Base-by-base conservation (phyloP, 2,888 invertebrate species). In the Drosophila barbarae region DNA sequence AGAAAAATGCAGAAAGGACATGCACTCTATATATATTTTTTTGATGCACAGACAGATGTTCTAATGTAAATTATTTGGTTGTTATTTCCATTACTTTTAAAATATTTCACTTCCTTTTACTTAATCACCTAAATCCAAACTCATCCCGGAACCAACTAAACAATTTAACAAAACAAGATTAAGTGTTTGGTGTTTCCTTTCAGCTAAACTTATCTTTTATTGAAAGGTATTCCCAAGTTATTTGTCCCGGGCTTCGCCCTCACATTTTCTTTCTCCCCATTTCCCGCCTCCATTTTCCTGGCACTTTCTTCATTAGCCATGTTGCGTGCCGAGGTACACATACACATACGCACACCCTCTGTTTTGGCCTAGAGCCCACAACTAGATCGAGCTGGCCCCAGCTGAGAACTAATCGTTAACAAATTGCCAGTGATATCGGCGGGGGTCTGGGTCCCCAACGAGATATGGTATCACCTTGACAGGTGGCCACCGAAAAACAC, bases 391-490 rank as follows among this genome's bases (percentile, higher is more conserved):
- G 67, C 44, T 42, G 64, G 69, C 49, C 68, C 58, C 47, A 68
- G 73, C 58, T 69, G 60, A 57, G 50, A 58, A 67, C 83, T 80
- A 79, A 79, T 83, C 80, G 83, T 71, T 79, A 79, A 80, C 79
- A 79, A 79, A 79, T 80, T 79, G 83, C 83, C 63, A 65, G 61
- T 70, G 80, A 79, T 79, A 82, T 73, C 70, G 68, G 59, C 21
- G 46, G 46, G 46, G 46, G 46, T 47, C 13, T 32, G 18, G 78
- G 72, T 69, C 72, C 73, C 59, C 51, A 63, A 67, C 51, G 50
- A 63, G 51, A 53, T 69, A 52, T 59, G 65, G 59, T n/a, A 69
- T 51, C 64, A 69, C 51, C 69, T 53, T 53, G 42, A 50, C 69
- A 57, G 63, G 49, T 42, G 63, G 57, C 64, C 42, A 36, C 32